Base-by-base conservation (phyloP, 2,113 vertebrate species). In the Hippolais icterina region DNA sequence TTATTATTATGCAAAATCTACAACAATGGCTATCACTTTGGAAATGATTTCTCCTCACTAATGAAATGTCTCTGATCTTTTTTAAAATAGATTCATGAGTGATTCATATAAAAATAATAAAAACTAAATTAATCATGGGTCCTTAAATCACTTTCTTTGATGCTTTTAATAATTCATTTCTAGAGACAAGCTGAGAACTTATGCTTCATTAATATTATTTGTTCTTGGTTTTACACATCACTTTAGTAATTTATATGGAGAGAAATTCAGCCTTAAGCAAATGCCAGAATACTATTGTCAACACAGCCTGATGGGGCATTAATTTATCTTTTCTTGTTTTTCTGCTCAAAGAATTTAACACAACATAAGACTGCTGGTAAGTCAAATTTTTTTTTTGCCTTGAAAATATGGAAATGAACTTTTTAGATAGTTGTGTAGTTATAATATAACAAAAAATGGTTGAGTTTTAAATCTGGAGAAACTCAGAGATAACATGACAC, bases 81-180 rank as follows among this genome's bases (percentile, higher is more conserved):
- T 97, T 92, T 92, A 97, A 94, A 96, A 94, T 93, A 94, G 90
- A 97, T 96, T 96, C 95, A 94, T 72, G 95, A 97, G 94, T 95
- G 96, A 97, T 95, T 97, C 93, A 96, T 90, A 96, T 60, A 95
- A 98, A 98, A 98, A 98, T 96, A 98, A 97, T 97, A 97, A 97
- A 97, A 98, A 96, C 90, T 95, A 97, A 98, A 98, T 98, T 98
- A 98, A 96, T 97, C 97, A 96, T 92, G 88, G 97, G 94, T 92
- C 95, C 94, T 96, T 96, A 97, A 98, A 98, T 97, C 96, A 97
- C 93, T 97, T 97, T 97, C 94, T 97, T 97, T 90, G 95, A 74
- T 79, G 64, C 81, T 97, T 97, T 97, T 92, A 98, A 98, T 96
- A 97, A 98, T 97, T 98, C 82, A 96, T 96, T 98, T 96, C 88